Evolutionary conservation across 2,113 vertebrate species (phyloP), one percentile per base, ranked within the genome.

Genomic region (Phainopepla nitens): DNA sequence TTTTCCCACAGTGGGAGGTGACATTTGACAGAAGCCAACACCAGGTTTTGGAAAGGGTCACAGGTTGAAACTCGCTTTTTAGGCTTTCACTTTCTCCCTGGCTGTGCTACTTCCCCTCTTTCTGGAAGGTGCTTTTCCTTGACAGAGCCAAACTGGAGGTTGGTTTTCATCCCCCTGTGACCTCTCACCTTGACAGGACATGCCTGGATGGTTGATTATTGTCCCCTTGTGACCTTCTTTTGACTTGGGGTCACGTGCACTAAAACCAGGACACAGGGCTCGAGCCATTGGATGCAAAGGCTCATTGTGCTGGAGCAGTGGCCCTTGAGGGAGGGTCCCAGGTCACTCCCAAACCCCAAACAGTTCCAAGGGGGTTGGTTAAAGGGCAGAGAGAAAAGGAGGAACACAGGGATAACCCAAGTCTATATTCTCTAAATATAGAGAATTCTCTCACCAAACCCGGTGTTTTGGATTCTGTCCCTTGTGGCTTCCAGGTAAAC

Each of bases 41-140:
- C 8, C 41, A 41, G n/a, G 44, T 56, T 71, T 68, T 72, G 44
- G 49, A 64, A 51, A 15, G 44, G 69, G 47, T 66, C 65, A 42
- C 53, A 77, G 47, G 56, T 39, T 75, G 79, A 69, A 90, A 75
- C 51, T 7, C 42, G 62, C 21, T 68, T 56, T n/a, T 29, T 2
- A 60, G 82, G 41, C 64, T 94, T 90, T 76, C 79, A 39, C 78
- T 95, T 91, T 95, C 82, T 87, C 70, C 57, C 45, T 82, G 7
- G 1, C 69, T 33, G 28, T 29, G 39, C 39, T 11, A 72, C 89
- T 93, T 94, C 78, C 57, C 42, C 51, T 58, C 54, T 66, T 51
- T 6, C 73, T 87, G 84, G 72, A 49, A 80, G 72, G 83, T 83
- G 65, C 36, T 94, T 96, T 89, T 88, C 65, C 86, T 94, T 50